Conservation (phyloP, 1,140 invertebrate genomes). For the Papilio helenus region DNA sequence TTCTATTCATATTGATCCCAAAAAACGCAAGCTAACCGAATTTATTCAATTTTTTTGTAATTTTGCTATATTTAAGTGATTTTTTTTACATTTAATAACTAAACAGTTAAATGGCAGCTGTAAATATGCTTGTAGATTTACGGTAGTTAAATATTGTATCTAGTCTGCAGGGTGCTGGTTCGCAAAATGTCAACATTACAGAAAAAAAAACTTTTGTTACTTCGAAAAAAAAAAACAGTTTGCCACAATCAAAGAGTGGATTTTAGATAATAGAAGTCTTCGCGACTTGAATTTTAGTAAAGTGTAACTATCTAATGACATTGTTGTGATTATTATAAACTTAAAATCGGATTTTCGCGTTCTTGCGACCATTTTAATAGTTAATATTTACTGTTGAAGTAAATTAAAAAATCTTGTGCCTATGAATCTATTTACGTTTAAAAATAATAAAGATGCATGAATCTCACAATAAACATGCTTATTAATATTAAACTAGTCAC, state of each 20-base stretch:
- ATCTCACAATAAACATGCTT: slow-evolving; percentile 7
- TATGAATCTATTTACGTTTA: slow-evolving; percentile 24
- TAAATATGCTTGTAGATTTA: slow-evolving; percentile 68
- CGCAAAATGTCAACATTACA: slow-evolving; percentile 50
- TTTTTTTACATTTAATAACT: slow-evolving; percentile 18
- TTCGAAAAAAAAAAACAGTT: slow-evolving; percentile 29
- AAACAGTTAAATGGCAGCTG: slow-evolving; percentile 53
- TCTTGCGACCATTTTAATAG: slow-evolving; percentile 17
- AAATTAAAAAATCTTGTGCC: slow-evolving; percentile 22
- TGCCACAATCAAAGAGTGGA: slow-evolving; percentile 42
- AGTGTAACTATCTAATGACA: slow-evolving; percentile 19
- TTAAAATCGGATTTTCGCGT: slow-evolving; percentile 6
- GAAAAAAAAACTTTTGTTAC: slow-evolving; percentile 32
- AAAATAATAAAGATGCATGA: background rate
- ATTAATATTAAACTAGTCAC: slow-evolving; percentile 13
- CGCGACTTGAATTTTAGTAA: slow-evolving; percentile 36
- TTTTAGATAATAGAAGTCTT: background rate
- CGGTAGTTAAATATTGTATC: slow-evolving; percentile 66
- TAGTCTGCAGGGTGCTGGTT: slow-evolving; percentile 74
- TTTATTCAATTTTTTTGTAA: background rate
- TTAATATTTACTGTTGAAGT: slow-evolving; percentile 20
- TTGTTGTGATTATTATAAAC: slow-evolving; percentile 26
- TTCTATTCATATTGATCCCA: background rate
- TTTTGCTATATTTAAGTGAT: background rate
- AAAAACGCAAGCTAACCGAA: background rate